Evolutionary conservation across 1,140 invertebrate species (phyloP), one percentile per base, ranked within the genome.

Genomic region (Macrosteles quadrilineatus): DNA sequence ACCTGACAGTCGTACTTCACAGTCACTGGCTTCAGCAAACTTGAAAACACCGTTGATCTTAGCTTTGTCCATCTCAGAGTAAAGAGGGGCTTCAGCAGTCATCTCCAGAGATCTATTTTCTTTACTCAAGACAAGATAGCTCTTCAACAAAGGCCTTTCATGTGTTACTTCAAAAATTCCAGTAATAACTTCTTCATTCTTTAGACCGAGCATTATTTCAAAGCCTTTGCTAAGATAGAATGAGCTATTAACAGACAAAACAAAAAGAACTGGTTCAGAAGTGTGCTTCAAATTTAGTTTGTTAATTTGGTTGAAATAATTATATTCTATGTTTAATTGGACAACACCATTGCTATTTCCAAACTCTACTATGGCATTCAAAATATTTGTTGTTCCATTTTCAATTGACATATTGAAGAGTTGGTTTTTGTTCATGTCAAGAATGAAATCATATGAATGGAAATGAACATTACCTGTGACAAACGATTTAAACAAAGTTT

Each of bases 11-110:
- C 25, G 43, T 9, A 66, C 6, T 43, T 66, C 40, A 66, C 21
- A 21, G n/a, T 25, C 55, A 59, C 23, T 6, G 3, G 21, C 14
- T 3, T 59, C 21, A 25, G 27, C 25, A 59, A 59, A 11, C 3
- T 30, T 59, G 55, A 66, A 66, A 66, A 66, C 36, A 12, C 63
- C 63, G 31, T 66, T 66, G 23, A 66, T 66, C n/a, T 40, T 45
- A 43, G 19, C 63, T n/a, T 27, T 66, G 36, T 66, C 63, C 63
- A 66, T 66, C 21, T 66, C n/a, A 1, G 63, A 66, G 21, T 43
- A 66, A 3, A 66, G 12, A 23, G 63, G 63, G 2, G 63, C 63
- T 66, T 66, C 32, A 27, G 31, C 27, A 14, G n/a, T 23, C 17
- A 66, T 45, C 45, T 66, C 23, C 2, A 66, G n/a, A 29, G 21